A percentile compares a stretch with the other conserved stretches of the same genome.
Conservation (phyloP, 1,140 invertebrate species). For the Diorhabda carinulata region DNA sequence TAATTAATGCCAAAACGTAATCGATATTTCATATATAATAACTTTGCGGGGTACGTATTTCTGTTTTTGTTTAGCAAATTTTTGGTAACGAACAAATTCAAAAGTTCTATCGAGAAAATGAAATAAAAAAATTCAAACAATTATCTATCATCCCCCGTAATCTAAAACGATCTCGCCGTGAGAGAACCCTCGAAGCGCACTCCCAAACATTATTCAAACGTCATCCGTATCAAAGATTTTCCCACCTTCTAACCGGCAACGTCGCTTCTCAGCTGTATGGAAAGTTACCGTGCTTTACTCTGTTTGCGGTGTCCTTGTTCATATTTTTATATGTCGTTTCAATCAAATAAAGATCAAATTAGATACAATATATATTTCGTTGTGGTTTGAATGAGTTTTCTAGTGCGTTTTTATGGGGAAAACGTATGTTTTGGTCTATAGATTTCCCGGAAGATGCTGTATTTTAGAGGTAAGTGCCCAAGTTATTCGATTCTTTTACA, state of each 20-base stretch:
- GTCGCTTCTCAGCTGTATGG: conserved; percentile 12
- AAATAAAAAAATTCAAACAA: too few relatives aligned
- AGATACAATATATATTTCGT: too few relatives aligned
- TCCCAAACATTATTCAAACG: conserved; percentile 5
- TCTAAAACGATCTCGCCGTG: neutral
- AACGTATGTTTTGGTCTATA: neutral
- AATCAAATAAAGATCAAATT: neutral
- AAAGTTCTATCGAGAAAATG: too few relatives aligned
- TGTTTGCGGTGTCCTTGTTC: conserved; percentile 17
- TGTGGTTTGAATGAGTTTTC: neutral
- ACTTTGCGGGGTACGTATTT: too few relatives aligned
- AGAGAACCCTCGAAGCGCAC: neutral
- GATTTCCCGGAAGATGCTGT: neutral
- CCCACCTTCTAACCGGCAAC: conserved; percentile 8
- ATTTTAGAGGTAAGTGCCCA: neutral
- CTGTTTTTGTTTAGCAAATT: too few relatives aligned
- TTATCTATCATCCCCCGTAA: too few relatives aligned
- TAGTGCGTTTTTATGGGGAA: neutral
- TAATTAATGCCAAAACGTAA: too few relatives aligned
- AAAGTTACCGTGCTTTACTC: conserved; percentile 23
- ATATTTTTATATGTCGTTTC: conserved; percentile 21
- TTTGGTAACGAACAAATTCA: too few relatives aligned
- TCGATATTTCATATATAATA: too few relatives aligned
- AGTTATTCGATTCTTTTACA: too few relatives aligned
- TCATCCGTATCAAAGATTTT: conserved; percentile 11